These are phyloP conservation scores for Akabosia matsudoensis DNA, from an alignment of 1,140 invertebrate genomes.

Conservation along the genomic window DNA sequence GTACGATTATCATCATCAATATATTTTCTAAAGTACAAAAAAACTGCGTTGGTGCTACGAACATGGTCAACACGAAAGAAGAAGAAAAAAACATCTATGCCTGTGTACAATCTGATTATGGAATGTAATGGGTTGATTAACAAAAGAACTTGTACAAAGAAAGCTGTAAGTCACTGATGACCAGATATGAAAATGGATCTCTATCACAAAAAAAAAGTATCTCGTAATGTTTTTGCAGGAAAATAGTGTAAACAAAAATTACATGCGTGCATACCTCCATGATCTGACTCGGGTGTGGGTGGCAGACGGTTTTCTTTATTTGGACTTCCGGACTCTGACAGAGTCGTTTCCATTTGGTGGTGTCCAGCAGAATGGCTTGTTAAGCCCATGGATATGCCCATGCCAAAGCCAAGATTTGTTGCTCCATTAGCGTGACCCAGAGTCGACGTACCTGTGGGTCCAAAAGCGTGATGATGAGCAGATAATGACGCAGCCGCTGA, in stretches of 20 bases:
- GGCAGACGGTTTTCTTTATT: conserved; percentile 45
- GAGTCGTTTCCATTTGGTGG: conserved; percentile 4
- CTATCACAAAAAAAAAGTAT: too few species aligned
- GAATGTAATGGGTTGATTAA: too few species aligned
- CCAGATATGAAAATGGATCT: too few species aligned
- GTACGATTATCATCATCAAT: neutral
- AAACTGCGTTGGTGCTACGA: neutral
- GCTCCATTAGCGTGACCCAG: neutral
- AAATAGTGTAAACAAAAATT: neutral
- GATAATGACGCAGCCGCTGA: neutral
- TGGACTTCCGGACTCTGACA: conserved; percentile 41
- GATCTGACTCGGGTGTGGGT: conserved; percentile 43
- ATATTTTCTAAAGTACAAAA: neutral
- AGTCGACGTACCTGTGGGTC: neutral
- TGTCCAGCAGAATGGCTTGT: neutral
- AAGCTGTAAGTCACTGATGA: too few species aligned
- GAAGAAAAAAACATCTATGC: neutral
- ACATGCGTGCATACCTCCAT: neutral
- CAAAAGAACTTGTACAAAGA: too few species aligned
- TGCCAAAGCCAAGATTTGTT: conserved; percentile 5
- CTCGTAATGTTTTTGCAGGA: neutral
- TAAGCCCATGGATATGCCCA: neutral
- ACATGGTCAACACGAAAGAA: neutral
- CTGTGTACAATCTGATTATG: neutral
- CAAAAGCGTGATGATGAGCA: neutral